Conservation (phyloP, 2,113 vertebrate genomes). For the Nothocercus julius region DNA sequence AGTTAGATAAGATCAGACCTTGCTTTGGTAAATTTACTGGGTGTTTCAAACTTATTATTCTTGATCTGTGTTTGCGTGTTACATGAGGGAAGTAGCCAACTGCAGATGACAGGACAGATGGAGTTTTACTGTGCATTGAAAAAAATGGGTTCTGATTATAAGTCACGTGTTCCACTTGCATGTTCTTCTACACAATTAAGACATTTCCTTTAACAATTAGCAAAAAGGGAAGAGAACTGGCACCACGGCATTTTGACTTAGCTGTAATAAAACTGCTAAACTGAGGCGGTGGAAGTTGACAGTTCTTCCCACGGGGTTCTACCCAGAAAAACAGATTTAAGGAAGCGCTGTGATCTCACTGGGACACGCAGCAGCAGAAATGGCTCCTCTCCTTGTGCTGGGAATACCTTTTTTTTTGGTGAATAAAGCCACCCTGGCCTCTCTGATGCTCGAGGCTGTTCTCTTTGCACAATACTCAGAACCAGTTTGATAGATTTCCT, state of each 20-base stretch:
- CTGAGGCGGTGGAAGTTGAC: background rate
- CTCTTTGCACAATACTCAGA: background rate
- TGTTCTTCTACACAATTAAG: conserved; percentile 56
- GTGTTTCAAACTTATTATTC: conserved; percentile 55
- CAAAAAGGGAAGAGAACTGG: conserved; percentile 26
- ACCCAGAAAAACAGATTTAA: conserved; percentile 38
- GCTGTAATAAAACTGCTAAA: conserved; percentile 30
- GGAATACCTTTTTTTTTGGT: background rate
- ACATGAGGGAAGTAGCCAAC: conserved; percentile 57
- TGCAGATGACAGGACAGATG: conserved; percentile 71
- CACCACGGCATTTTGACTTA: background rate
- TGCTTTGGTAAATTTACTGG: conserved; percentile 33
- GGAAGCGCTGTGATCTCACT: background rate
- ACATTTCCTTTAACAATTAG: conserved; percentile 55
- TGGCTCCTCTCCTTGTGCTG: background rate
- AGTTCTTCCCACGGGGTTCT: conserved; percentile 35
- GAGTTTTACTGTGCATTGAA: conserved; percentile 59
- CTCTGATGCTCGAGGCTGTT: background rate
- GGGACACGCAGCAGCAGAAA: background rate
- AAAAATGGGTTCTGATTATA: conserved; percentile 51
- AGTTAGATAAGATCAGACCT: conserved; percentile 17
- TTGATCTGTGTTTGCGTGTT: conserved; percentile 23
- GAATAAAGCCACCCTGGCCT: background rate
- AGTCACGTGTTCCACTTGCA: conserved; percentile 58
- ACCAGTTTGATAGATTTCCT: background rate